These are phyloP conservation scores for Escarpia spicata DNA, from an alignment of 2,888 invertebrate genomes.

Conservation along the genomic window DNA sequence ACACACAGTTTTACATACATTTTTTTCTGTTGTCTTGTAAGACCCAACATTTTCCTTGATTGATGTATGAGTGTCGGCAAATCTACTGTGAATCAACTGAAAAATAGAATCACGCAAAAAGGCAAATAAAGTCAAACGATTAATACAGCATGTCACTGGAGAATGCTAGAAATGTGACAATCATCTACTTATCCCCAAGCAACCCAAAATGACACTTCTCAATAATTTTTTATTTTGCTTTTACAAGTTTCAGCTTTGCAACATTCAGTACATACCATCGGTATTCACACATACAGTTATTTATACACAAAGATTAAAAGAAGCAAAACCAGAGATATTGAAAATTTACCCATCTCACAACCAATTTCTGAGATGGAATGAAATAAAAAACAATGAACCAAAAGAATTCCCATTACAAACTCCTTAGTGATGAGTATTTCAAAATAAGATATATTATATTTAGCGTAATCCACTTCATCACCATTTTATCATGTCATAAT, in stretches of 20 bases:
- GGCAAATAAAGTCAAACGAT: background rate
- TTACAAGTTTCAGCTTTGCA: no score
- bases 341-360: no score
- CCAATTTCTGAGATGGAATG: no score
- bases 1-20: slow-evolving; percentile 67
- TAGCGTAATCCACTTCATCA: no score
- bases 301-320: background rate
- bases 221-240: no score
- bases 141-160: background rate
- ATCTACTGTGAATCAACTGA: slow-evolving; percentile 78
- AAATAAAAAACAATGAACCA: no score
- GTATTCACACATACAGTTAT: background rate
- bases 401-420: no score
- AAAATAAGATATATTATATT: no score
- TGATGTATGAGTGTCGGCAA: slow-evolving; percentile 85
- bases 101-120: background rate
- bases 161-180: background rate
- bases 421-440: no score
- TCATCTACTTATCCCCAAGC: background rate
- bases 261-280: no score
- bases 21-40: slow-evolving; percentile 64
- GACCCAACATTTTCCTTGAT: slow-evolving; percentile 85
- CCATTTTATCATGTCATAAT: no score
- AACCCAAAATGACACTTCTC: background rate
- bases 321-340: background rate